Conservation (phyloP, 2,888 invertebrate species). For the Drosophila pegasa region DNA sequence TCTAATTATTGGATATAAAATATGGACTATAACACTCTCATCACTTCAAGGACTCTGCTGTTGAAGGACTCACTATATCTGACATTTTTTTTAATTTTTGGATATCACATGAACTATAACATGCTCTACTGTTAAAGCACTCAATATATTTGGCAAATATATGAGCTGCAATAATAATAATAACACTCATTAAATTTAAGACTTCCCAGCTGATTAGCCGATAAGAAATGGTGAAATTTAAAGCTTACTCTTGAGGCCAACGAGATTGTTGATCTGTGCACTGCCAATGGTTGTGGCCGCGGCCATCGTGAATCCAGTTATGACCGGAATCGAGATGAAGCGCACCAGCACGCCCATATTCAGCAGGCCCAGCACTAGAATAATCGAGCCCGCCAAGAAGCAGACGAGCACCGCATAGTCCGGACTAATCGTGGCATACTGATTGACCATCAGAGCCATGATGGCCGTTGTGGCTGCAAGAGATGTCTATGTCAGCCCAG, state of each 20-base stretch:
- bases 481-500: neutral
- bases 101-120: neutral
- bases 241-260: slow-evolving; percentile 87
- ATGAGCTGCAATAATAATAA: neutral
- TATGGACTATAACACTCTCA: neutral
- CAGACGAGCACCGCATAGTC: slow-evolving; percentile 90
- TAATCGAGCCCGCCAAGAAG: slow-evolving; percentile 90
- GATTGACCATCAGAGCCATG: slow-evolving; percentile 92
- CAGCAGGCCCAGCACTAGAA: slow-evolving; percentile 89
- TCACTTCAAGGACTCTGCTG: too few species aligned
- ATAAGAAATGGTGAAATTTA: slow-evolving; percentile 7
- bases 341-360: slow-evolving; percentile 93
- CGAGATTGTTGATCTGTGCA: slow-evolving; percentile 91
- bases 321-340: slow-evolving; percentile 94
- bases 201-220: neutral
- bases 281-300: slow-evolving; percentile 94
- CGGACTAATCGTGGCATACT: slow-evolving; percentile 87
- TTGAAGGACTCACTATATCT: too few species aligned
- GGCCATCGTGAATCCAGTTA: slow-evolving; percentile 93
- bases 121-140: neutral
- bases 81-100: neutral
- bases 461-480: slow-evolving; percentile 93
- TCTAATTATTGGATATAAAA: neutral
- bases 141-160: neutral
- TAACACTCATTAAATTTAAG: neutral